Base-by-base conservation (phyloP, 2,888 invertebrate species). In the Chirona hameri region DNA sequence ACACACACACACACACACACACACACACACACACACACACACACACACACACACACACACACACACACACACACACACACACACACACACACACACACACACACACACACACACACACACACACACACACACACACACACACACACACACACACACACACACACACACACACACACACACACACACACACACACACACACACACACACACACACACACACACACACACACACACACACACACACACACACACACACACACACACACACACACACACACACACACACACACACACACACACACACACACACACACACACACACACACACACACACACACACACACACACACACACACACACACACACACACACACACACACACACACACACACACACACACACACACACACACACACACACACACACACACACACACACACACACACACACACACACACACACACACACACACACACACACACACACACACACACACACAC, bases 221-320 rank as follows among this genome's bases (percentile, higher is more conserved):
- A 65, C 21, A 65, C 65, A 65, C 65, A 65, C 65, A 65, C 65
- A 65, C 65, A 65, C 65, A 65, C 65, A 65, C 65, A 65, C n/a
- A 21, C n/a, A 65, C 65, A 65, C 65, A n/a, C n/a, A 65, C 65
- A 65, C n/a, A 65, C 65, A 65, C 65, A 65, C 65, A 65, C 65
- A 65, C 65, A 65, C 65, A 65, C 65, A 65, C 65, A 65, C 65
- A 65, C 65, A 65, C 65, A 65, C 65, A 65, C 65, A 65, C 65
- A 65, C 65, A 65, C 65, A 65, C 65, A 65, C 65, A 65, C 65
- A 65, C 65, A 65, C 65, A 65, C 65, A 65, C 65, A 65, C 65
- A 65, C 65, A 65, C 65, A n/a, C n/a, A n/a, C n/a, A n/a, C n/a
- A n/a, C n/a, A n/a, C n/a, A n/a, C n/a, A n/a, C n/a, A n/a, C n/a